Percentiles rank a stretch among this genome's conserved stretches.
Evolutionary conservation across 2,113 vertebrate species (phyloP).

Genomic region (Setophaga petechia): DNA sequence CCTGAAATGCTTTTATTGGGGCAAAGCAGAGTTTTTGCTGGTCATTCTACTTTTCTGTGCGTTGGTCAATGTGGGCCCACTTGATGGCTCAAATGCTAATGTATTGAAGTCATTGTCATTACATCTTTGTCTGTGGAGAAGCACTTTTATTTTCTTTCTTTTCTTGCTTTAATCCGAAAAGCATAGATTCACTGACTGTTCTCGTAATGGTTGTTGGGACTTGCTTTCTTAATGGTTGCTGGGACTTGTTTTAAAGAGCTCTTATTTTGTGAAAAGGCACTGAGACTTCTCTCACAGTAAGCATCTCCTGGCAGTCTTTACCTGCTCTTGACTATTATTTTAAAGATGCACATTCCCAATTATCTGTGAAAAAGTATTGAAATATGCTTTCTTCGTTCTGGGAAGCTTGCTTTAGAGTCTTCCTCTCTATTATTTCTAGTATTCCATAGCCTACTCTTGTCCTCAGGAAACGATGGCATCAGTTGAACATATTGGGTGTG

Average conservation of each 20-base stretch:
- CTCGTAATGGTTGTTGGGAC: conserved; percentile 7
- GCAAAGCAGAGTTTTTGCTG: not conserved
- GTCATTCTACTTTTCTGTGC: not conserved
- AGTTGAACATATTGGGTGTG: conserved; percentile 47
- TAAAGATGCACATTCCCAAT: not conserved
- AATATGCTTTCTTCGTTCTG: not conserved
- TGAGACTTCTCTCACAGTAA: conserved; percentile 6
- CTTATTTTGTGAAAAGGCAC: not conserved
- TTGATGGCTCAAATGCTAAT: not conserved
- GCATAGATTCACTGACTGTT: not conserved
- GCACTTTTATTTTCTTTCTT: not conserved
- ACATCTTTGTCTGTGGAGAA: not conserved
- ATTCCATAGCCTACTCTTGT: conserved; percentile 31
- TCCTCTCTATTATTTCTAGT: conserved; percentile 13
- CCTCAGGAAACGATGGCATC: conserved; percentile 22
- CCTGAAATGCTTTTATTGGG: not conserved
- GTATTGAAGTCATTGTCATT: not conserved
- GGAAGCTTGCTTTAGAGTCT: not conserved
- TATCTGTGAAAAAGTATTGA: not conserved
- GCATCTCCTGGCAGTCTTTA: not conserved
- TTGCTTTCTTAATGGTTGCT: conserved; percentile 1
- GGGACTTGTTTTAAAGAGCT: conserved; percentile 16
- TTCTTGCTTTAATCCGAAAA: not conserved
- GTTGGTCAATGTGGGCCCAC: not conserved
- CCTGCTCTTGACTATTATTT: conserved; percentile 12